Evolutionary conservation across 2,888 invertebrate genomes (phyloP).

Genomic region (Microchrysa polita): DNA sequence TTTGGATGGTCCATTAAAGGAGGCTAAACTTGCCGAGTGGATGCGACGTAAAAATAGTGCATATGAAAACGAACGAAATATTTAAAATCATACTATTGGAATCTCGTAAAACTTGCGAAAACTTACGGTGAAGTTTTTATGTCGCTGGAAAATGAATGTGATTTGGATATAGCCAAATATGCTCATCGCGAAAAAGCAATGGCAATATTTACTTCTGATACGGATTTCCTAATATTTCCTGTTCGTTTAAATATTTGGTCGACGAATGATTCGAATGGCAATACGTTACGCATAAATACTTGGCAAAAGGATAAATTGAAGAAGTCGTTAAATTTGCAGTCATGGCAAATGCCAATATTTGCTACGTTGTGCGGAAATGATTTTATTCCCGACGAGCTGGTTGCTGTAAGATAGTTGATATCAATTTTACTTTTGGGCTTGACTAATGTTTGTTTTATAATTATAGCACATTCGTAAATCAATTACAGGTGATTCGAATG

Average conservation of each 20-base stretch:
- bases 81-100: constrained; percentile 41
- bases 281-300: constrained; percentile 15
- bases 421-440: neutral
- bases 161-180: constrained; percentile 45
- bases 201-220: constrained; percentile 45
- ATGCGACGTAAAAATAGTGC: constrained; percentile 33
- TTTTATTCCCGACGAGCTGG: constrained; percentile 18
- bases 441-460: neutral
- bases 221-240: constrained; percentile 49
- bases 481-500: neutral
- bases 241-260: constrained; percentile 47
- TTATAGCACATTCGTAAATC: neutral
- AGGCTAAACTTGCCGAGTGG: constrained; percentile 36
- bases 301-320: constrained; percentile 45
- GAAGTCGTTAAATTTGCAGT: constrained; percentile 32
- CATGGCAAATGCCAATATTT: constrained; percentile 48
- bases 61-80: constrained; percentile 37
- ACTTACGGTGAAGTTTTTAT: constrained; percentile 46
- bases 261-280: constrained; percentile 25
- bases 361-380: constrained; percentile 49
- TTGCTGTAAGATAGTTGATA: constrained; percentile 25
- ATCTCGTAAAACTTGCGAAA: constrained; percentile 39
- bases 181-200: constrained; percentile 36
- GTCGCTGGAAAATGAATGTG: constrained; percentile 48
- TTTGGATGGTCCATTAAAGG: constrained; percentile 49